Evolutionary conservation across 2,113 vertebrate genomes (phyloP).

Genomic region (Tenebrosternarchus preto): DNA sequence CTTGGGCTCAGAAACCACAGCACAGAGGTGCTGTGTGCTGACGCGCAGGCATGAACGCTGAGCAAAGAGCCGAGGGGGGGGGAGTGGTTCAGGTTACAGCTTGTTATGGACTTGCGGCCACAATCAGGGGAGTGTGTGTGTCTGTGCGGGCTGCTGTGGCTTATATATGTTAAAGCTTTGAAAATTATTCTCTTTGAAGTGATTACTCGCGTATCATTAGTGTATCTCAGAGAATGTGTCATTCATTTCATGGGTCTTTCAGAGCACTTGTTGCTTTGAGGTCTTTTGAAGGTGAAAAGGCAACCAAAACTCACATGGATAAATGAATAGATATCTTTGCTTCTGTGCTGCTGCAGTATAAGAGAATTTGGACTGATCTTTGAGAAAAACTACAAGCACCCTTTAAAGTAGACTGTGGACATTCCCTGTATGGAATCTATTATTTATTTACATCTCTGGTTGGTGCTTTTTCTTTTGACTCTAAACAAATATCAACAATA

Average conservation of each 20-base stretch:
- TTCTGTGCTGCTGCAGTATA: conserved; percentile 3
- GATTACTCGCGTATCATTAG: conserved; percentile 47
- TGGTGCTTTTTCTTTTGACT: neutral
- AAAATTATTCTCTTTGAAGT: conserved; percentile 31
- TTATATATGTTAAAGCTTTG: conserved; percentile 12
- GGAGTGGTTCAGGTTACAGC: conserved; percentile 7
- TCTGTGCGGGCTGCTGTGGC: neutral
- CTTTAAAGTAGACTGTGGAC: neutral
- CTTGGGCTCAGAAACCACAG: conserved; percentile 32
- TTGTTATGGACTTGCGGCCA: neutral
- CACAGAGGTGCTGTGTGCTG: conserved; percentile 16
- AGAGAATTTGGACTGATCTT: neutral
- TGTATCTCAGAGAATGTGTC: conserved; percentile 25
- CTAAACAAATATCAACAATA: conserved; percentile 5
- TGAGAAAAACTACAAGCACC: neutral
- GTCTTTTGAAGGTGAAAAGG: conserved; percentile 18
- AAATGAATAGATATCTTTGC: conserved; percentile 11
- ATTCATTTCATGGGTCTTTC: conserved; percentile 23
- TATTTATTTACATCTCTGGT: conserved; percentile 1
- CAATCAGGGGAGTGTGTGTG: neutral
- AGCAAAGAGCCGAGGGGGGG: conserved; percentile 31
- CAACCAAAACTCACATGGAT: conserved; percentile 23
- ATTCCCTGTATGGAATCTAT: conserved; percentile 1
- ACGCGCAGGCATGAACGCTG: conserved; percentile 7
- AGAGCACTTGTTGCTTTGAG: neutral